Conservation (phyloP, 1,140 invertebrate genomes). For the Trialeurodes vaporariorum region DNA sequence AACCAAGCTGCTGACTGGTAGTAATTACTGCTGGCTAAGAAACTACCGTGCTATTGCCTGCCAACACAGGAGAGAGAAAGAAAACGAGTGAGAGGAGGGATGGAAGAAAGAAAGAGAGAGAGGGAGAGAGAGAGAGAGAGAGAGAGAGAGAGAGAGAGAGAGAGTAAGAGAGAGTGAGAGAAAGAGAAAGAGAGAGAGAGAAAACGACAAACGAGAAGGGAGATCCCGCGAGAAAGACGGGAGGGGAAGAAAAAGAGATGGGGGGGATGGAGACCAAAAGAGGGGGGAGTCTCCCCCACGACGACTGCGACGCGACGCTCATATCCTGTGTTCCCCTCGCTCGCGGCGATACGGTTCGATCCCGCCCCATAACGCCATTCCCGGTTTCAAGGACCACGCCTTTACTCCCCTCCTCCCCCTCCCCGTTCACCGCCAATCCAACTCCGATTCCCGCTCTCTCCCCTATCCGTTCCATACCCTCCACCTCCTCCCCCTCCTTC, state of each 20-base stretch:
- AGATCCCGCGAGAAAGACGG: background rate
- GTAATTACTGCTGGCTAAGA: background rate
- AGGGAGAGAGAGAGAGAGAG: background rate
- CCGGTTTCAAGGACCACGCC: background rate
- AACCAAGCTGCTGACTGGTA: background rate
- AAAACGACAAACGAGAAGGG: background rate
- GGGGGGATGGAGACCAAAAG: background rate
- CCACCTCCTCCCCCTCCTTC: too few species aligned
- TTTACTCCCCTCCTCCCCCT: background rate
- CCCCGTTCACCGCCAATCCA: background rate
- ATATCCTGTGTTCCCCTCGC: too few species aligned
- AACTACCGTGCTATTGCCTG: background rate
- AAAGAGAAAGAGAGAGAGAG: background rate
- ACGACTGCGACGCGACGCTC: too few species aligned
- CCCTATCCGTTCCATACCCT: too few species aligned
- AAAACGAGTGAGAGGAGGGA: background rate
- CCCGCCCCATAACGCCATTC: background rate
- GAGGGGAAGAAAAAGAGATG: background rate
- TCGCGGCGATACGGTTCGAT: too few species aligned
- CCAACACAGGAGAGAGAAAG: too few species aligned
- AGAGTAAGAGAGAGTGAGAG: too few species aligned
- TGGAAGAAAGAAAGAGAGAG: background rate
- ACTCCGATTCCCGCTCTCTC: background rate
- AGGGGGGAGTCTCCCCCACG: too few species aligned
- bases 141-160: background rate